Base-by-base conservation (phyloP, 1,140 invertebrate genomes). In the Akabosia matsudoensis region DNA sequence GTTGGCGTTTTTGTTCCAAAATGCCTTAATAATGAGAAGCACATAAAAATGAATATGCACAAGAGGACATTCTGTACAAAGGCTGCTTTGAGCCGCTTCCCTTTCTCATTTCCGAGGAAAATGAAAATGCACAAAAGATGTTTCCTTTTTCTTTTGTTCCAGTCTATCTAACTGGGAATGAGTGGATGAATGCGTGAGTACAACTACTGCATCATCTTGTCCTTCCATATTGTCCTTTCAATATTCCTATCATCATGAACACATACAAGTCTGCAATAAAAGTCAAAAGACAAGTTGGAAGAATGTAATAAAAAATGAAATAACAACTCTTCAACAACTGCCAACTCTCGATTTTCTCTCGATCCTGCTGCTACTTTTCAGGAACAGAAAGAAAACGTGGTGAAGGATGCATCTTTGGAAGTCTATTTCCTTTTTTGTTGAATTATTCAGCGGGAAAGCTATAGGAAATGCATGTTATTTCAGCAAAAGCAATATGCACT, bases 121-220 rank as follows among this genome's bases (percentile, higher is more conserved):
- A 54, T 54, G 34, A 24, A 73, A 74, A 52, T 51, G 28, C 28
- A 74, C n/a, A 52, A 74, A 74, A 54, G 31, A 74, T 45, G n/a
- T 74, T 74, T 51, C 73, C 24, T 31, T 24, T 61, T 67, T 30
- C 61, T 31, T 67, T 67, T 67, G 61, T 67, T 67, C 61, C 24
- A 61, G 37, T 45, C 37, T 45, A n/a, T n/a, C n/a, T 7, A 61
- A 61, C n/a, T 7, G 24, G 14, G 14, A 61, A 61, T 16, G 24
- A n/a, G 54, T 7, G 14, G 54, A 16, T 61, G 37, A 45, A 18
- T 45, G 37, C 37, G 37, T 45, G 37, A 45, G 37, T 45, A 45
- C 37, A 45, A 45, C 37, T 45, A 45, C 18, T 7, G 37, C 37
- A 45, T 45, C 37, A 45, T n/a, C n/a, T n/a, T n/a, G n/a, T n/a